phyloP scores from a whole-genome alignment of 2,113 vertebrate species.

The Pygoscelis adeliae region DNA sequence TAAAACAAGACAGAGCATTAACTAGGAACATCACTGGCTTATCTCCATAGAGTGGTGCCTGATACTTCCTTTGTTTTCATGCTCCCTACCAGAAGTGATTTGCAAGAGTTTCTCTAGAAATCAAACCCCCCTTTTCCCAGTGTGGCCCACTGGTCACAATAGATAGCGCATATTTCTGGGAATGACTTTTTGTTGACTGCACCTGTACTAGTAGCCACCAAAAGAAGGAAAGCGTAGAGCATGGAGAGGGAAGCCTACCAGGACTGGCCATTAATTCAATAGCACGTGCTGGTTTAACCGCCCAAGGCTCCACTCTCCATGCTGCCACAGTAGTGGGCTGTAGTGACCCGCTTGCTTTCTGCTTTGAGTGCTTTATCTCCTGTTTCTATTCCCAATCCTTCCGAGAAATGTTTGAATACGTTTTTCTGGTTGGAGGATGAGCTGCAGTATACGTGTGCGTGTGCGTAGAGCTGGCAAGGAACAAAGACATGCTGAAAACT shows the following conservation, averaged over 20 bases:
- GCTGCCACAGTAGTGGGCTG: neutral
- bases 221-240: neutral
- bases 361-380: neutral
- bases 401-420: neutral
- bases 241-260: neutral
- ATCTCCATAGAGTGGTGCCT: neutral
- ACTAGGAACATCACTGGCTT: neutral
- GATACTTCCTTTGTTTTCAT: neutral
- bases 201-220: neutral
- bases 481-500: neutral
- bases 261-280: neutral
- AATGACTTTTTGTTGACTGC: neutral
- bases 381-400: neutral
- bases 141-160: neutral
- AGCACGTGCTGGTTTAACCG: neutral
- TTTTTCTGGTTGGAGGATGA: neutral
- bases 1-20: conserved; percentile 23
- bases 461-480: neutral
- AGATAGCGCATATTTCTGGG: neutral
- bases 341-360: neutral
- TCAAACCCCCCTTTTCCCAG: neutral
- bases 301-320: neutral
- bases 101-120: neutral
- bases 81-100: neutral
- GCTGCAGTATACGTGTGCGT: neutral